Percentiles rank a stretch among this genome's conserved stretches.
Conservation (phyloP, 2,888 invertebrate genomes). For the Branchipolynoe longqiensis region DNA sequence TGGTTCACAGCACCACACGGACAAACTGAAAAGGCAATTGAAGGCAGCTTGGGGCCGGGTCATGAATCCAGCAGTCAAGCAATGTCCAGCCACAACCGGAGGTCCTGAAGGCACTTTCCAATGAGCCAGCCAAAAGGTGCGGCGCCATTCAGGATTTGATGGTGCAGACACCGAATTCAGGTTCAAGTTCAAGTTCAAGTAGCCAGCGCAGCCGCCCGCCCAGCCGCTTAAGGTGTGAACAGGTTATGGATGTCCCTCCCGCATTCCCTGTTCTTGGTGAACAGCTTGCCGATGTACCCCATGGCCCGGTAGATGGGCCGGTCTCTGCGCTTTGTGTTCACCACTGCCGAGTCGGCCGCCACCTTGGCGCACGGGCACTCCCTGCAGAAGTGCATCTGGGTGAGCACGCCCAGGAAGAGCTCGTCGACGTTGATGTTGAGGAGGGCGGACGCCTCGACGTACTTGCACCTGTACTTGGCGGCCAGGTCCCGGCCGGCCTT, state of each 20-base stretch:
- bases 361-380: neutral
- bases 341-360: slow-evolving; percentile 26
- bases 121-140: too few relatives aligned
- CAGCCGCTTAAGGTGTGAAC: slow-evolving; percentile 17
- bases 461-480: slow-evolving; percentile 6
- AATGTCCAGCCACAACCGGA: too few relatives aligned
- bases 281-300: slow-evolving; percentile 36
- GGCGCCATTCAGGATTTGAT: too few relatives aligned
- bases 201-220: too few relatives aligned
- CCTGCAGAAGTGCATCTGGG: slow-evolving; percentile 28
- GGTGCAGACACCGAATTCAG: too few relatives aligned
- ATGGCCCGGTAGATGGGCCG: slow-evolving; percentile 32
- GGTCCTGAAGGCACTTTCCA: too few relatives aligned
- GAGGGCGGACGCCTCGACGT: slow-evolving; percentile 39
- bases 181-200: too few relatives aligned
- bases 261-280: slow-evolving; percentile 12
- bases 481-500: slow-evolving; percentile 16
- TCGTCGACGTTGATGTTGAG: slow-evolving; percentile 50
- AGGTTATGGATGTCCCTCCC: slow-evolving; percentile 22
- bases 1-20: too few relatives aligned
- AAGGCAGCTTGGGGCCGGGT: too few relatives aligned
- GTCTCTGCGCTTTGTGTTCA: neutral
- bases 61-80: too few relatives aligned
- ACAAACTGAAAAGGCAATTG: too few relatives aligned
- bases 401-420: slow-evolving; percentile 43